These are phyloP conservation scores for Pygmarrhopalites habei DNA, from an alignment of 1,140 invertebrate genomes.

Conservation along the genomic window DNA sequence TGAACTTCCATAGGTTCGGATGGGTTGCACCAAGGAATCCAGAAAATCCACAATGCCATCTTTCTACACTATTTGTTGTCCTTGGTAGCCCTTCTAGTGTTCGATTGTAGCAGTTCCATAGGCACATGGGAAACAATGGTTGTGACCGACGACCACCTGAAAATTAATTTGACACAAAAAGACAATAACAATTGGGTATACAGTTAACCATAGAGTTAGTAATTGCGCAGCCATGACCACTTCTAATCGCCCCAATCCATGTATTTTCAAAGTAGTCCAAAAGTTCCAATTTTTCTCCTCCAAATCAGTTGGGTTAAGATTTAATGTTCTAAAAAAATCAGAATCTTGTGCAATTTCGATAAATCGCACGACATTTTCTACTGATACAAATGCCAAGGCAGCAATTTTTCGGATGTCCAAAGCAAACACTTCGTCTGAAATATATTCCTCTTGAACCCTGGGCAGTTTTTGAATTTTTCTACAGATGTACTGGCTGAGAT, in stretches of 20 bases:
- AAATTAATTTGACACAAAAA: no score
- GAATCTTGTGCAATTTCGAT: not conserved
- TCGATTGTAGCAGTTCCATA: constrained; percentile 1
- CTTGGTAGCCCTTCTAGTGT: not conserved
- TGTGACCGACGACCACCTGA: not conserved
- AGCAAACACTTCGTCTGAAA: not conserved
- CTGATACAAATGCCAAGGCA: constrained; percentile 22
- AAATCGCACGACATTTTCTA: not conserved
- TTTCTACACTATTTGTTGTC: not conserved
- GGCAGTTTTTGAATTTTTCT: not conserved
- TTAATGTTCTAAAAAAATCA: no score
- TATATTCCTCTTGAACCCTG: not conserved
- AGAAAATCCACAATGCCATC: not conserved
- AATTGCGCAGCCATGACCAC: no score
- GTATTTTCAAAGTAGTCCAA: constrained; percentile 1
- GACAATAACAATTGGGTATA: no score
- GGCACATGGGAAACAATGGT: not conserved
- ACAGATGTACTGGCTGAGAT: not conserved
- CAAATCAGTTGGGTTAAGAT: no score
- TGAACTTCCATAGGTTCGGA: not conserved
- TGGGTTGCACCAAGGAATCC: not conserved
- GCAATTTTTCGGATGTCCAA: constrained; percentile 3
- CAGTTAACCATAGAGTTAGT: no score
- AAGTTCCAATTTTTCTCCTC: not conserved
- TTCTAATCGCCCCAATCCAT: not conserved